Conservation (phyloP, 2,888 invertebrate genomes). For the Euspilapteryx auroguttella region DNA sequence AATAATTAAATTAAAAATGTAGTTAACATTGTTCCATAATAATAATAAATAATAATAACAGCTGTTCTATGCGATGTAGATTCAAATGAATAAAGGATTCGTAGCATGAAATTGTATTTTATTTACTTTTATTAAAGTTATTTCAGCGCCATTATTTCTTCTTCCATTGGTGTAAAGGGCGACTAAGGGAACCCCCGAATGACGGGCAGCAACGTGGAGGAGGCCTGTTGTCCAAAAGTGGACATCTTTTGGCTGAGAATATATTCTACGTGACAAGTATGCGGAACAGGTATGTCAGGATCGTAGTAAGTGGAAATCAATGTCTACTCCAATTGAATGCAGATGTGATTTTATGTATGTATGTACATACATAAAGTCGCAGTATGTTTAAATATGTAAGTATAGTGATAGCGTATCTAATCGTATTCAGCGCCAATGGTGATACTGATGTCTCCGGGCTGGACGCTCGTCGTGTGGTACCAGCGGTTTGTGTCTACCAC, state of each 20-base stretch:
- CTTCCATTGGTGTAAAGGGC: no score
- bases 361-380: background rate
- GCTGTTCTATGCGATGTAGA: background rate
- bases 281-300: no score
- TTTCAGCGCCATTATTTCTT: no score
- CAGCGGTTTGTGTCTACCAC: constrained; percentile 93
- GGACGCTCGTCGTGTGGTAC: constrained; percentile 90
- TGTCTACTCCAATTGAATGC: no score
- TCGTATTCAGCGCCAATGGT: constrained; percentile 97
- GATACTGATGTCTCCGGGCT: constrained; percentile 88
- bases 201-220: no score
- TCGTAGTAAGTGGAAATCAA: no score
- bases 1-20: background rate
- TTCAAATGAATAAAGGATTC: background rate
- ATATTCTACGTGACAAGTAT: no score
- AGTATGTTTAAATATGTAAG: background rate
- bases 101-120: background rate
- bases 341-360: background rate
- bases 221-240: no score
- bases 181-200: no score
- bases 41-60: background rate
- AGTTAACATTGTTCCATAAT: background rate
- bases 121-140: background rate
- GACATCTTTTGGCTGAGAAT: no score
- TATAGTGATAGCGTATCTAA: constrained; percentile 34